Percentiles rank a stretch among this genome's conserved stretches.
These are phyloP conservation scores for Cheilinus undulatus DNA, from an alignment of 2,113 vertebrate genomes.

Conservation along the genomic window DNA sequence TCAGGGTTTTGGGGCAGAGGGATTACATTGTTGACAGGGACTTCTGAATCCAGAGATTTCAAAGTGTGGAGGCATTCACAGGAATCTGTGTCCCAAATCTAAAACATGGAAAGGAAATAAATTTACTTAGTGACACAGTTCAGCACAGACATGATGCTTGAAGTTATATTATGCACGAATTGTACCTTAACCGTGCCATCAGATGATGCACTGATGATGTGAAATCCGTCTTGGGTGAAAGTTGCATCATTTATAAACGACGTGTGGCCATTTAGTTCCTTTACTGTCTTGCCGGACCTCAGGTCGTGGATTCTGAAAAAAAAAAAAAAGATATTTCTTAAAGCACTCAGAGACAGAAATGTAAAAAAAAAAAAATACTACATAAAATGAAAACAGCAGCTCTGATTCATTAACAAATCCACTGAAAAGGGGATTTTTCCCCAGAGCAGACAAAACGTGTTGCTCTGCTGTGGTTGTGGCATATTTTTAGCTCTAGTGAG, in stretches of 20 bases:
- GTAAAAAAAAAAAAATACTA: not conserved
- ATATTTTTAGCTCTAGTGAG: constrained; percentile 64
- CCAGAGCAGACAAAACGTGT: constrained; percentile 31
- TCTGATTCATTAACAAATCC: not conserved
- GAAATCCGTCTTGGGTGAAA: constrained; percentile 93
- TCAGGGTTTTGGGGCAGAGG: constrained; percentile 95
- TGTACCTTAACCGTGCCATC: constrained; percentile 97
- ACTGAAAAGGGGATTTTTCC: not conserved
- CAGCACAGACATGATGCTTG: not conserved
- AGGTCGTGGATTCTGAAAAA: constrained; percentile 92
- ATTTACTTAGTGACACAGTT: not conserved
- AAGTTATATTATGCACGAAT: not conserved
- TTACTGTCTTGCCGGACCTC: constrained; percentile 94
- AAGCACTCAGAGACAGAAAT: not conserved
- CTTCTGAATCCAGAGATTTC: constrained; percentile 91
- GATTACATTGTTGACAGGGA: constrained; percentile 95
- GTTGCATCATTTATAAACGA: constrained; percentile 96
- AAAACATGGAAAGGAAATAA: constrained; percentile 18
- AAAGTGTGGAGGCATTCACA: constrained; percentile 94
- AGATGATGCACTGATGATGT: constrained; percentile 94
- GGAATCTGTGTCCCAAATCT: constrained; percentile 97
- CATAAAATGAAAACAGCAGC: constrained; percentile 11
- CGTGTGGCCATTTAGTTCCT: constrained; percentile 93
- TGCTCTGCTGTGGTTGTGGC: constrained; percentile 19
- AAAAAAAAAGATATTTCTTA: constrained; percentile 13